phyloP scores from a whole-genome alignment of 2,797 vertebrate species.

The Crenichthys baileyi region DNA sequence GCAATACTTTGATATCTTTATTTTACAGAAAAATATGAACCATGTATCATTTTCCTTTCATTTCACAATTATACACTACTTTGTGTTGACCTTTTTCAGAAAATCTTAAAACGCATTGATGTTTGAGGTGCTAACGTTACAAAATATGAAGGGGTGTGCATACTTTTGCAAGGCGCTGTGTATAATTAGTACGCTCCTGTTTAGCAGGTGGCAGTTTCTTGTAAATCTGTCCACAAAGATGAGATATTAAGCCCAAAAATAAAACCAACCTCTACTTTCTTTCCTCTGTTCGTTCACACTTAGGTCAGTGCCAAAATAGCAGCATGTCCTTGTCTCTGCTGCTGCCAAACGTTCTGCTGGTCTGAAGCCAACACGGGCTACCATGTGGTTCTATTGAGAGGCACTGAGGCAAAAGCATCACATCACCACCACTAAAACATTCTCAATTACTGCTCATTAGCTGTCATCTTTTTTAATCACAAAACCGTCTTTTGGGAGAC shows the following conservation, averaged over 20 bases:
- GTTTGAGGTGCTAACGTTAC: background rate
- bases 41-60: background rate
- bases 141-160: background rate
- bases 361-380: slow-evolving; percentile 39
- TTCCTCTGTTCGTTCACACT: slow-evolving; percentile 17
- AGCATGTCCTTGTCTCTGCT: slow-evolving; percentile 43
- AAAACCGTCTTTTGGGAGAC: background rate
- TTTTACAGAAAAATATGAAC: background rate
- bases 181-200: background rate
- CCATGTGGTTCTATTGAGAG: slow-evolving; percentile 57
- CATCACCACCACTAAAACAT: slow-evolving; percentile 26
- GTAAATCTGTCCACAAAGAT: slow-evolving; percentile 2
- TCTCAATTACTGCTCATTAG: slow-evolving; percentile 3
- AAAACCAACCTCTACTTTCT: slow-evolving; percentile 17
- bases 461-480: background rate
- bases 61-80: background rate
- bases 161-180: background rate
- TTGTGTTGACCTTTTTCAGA: background rate
- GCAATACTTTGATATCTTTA: too few relatives aligned
- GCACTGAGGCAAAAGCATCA: slow-evolving; percentile 31
- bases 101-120: background rate
- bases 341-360: slow-evolving; percentile 54
- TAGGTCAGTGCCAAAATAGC: slow-evolving; percentile 53
- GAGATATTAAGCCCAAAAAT: slow-evolving; percentile 28
- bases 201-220: background rate